Conservation (phyloP, 2,113 vertebrate species). For the Spheniscus mendiculus region DNA sequence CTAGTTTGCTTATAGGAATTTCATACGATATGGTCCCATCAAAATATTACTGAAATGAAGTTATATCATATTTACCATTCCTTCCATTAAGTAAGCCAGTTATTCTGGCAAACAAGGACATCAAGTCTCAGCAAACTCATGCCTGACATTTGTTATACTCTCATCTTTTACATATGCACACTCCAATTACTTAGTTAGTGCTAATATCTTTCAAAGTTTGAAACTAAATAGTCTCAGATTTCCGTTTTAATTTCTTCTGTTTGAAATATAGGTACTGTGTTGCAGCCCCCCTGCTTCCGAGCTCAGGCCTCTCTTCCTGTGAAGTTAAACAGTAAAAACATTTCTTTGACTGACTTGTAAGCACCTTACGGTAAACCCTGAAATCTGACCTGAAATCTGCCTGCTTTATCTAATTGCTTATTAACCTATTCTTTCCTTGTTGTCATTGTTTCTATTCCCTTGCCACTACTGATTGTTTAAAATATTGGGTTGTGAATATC, state of each 20-base stretch:
- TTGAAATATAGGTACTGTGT: not conserved
- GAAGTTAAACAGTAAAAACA: not conserved
- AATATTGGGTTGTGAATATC: not conserved
- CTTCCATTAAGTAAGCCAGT: not conserved
- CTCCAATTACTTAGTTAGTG: not conserved
- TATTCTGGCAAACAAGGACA: not conserved
- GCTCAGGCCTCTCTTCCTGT: not conserved
- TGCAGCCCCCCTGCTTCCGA: accelerated
- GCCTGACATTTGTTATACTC: not conserved
- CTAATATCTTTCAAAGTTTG: not conserved
- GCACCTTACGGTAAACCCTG: not conserved
- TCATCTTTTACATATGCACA: not conserved
- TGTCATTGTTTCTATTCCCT: not conserved
- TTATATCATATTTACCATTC: not conserved
- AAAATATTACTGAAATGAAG: not conserved
- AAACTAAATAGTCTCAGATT: not conserved
- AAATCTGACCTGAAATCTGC: not conserved
- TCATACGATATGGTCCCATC: not conserved
- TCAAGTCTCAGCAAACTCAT: not conserved
- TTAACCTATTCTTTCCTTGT: not conserved
- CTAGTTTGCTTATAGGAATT: not conserved
- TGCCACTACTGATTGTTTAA: not conserved
- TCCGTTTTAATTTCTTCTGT: not conserved
- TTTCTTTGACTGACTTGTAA: not conserved
- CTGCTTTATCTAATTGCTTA: not conserved